Percentiles rank a stretch among this genome's conserved stretches.
phyloP scores from a whole-genome alignment of 2,888 invertebrate genomes.

The Rhingia campestris region DNA sequence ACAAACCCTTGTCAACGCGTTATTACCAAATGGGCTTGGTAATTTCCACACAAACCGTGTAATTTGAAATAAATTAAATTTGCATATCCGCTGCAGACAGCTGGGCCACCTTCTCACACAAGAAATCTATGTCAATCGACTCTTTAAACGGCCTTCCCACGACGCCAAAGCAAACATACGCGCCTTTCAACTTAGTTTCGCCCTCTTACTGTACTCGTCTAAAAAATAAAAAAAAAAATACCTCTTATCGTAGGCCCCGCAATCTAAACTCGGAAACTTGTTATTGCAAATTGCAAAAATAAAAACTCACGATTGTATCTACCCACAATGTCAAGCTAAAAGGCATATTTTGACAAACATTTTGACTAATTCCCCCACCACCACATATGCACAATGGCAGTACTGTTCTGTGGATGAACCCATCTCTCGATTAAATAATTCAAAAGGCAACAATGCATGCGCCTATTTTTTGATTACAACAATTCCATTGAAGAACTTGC shows the following conservation, averaged over 20 bases:
- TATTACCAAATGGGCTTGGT: too few species aligned
- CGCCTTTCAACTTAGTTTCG: slow-evolving; percentile 14
- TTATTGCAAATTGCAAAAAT: slow-evolving; percentile 17
- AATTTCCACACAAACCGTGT: too few species aligned
- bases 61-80: neutral
- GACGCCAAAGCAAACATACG: slow-evolving; percentile 13
- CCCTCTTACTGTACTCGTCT: neutral
- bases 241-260: slow-evolving; percentile 16
- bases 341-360: slow-evolving; percentile 5
- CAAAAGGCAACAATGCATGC: slow-evolving; percentile 21
- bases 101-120: slow-evolving; percentile 1
- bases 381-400: neutral
- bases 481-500: slow-evolving; percentile 15
- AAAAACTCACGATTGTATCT: neutral
- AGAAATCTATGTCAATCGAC: slow-evolving; percentile 16
- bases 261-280: neutral
- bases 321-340: slow-evolving; percentile 10
- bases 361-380: slow-evolving; percentile 14
- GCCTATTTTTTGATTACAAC: neutral
- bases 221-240: slow-evolving; percentile 1
- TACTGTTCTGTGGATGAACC: neutral
- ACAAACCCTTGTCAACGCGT: too few species aligned
- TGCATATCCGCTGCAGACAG: slow-evolving; percentile 14
- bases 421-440: slow-evolving; percentile 4
- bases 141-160: slow-evolving; percentile 10